phyloP scores from a whole-genome alignment of 2,797 vertebrate genomes.

The Gephyroberyx darwinii region DNA sequence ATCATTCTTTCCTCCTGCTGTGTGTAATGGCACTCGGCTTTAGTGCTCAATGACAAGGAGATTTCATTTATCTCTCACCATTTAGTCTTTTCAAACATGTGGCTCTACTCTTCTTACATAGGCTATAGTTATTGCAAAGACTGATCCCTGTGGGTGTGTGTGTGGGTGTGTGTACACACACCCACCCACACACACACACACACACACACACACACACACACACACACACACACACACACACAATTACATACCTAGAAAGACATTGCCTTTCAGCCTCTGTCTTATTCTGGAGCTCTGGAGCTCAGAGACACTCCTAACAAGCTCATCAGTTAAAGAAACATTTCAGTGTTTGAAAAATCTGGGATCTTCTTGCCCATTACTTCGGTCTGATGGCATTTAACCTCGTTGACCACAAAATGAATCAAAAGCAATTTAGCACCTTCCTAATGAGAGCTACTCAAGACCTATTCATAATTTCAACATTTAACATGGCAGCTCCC shows the following conservation, averaged over 20 bases:
- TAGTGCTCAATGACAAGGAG: conserved; percentile 52
- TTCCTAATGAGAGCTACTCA: conserved; percentile 54
- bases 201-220: not conserved
- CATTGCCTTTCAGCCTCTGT: conserved; percentile 37
- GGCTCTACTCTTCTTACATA: conserved; percentile 36
- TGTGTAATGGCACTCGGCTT: conserved; percentile 69
- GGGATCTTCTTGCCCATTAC: conserved; percentile 17
- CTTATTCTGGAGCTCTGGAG: conserved; percentile 46
- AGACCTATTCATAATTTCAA: conserved; percentile 55
- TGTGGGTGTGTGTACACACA: too few species aligned
- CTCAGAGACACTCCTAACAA: conserved; percentile 48
- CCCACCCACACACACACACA: too few species aligned
- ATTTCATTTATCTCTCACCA: conserved; percentile 60
- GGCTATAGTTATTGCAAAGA: conserved; percentile 49
- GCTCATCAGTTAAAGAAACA: conserved; percentile 37
- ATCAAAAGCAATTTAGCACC: conserved; percentile 52
- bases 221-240: not conserved
- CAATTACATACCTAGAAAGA: conserved; percentile 21
- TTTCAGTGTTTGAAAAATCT: conserved; percentile 24
- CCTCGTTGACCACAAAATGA: conserved; percentile 53
- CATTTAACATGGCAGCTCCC: conserved; percentile 67
- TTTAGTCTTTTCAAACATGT: conserved; percentile 61
- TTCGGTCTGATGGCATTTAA: conserved; percentile 52
- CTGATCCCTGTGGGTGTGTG: conserved; percentile 41
- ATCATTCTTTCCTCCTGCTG: conserved; percentile 67